Percentiles rank a stretch among this genome's conserved stretches.
Conservation (phyloP, 2,113 vertebrate species). For the Pseudopodoces humilis region DNA sequence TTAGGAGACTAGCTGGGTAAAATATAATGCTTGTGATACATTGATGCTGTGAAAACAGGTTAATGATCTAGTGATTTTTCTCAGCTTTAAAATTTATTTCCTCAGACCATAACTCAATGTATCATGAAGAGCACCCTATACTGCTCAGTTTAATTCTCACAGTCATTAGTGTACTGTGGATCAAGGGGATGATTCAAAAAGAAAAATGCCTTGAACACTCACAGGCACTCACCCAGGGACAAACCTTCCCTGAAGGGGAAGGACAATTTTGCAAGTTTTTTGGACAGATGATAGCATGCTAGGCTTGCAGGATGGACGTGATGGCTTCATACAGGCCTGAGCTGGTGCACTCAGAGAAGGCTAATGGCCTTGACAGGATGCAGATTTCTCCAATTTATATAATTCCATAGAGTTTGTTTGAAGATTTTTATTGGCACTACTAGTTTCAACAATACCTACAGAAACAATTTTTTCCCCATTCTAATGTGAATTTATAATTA, state of each 20-base stretch:
- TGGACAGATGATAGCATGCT: neutral
- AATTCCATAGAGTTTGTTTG: neutral
- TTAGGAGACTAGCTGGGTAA: neutral
- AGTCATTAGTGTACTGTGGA: neutral
- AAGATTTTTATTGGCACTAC: neutral
- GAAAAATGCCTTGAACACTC: neutral
- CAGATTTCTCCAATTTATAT: neutral
- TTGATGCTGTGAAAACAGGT: conserved; percentile 3
- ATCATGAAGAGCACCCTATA: neutral
- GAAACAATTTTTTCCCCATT: neutral
- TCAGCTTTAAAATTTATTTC: conserved; percentile 12
- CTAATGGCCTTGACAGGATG: neutral
- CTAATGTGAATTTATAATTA: neutral
- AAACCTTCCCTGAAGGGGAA: neutral
- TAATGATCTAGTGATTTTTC: conserved; percentile 33
- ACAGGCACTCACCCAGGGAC: neutral
- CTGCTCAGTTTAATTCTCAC: neutral
- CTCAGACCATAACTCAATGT: neutral
- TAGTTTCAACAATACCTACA: neutral
- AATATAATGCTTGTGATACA: neutral
- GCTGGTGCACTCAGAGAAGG: neutral
- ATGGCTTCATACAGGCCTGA: neutral
- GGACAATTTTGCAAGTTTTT: accelerated
- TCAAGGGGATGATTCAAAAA: neutral
- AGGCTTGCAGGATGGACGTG: neutral